Evolutionary conservation across 2,113 vertebrate species (phyloP).

Genomic region (Empidonax alnorum): DNA sequence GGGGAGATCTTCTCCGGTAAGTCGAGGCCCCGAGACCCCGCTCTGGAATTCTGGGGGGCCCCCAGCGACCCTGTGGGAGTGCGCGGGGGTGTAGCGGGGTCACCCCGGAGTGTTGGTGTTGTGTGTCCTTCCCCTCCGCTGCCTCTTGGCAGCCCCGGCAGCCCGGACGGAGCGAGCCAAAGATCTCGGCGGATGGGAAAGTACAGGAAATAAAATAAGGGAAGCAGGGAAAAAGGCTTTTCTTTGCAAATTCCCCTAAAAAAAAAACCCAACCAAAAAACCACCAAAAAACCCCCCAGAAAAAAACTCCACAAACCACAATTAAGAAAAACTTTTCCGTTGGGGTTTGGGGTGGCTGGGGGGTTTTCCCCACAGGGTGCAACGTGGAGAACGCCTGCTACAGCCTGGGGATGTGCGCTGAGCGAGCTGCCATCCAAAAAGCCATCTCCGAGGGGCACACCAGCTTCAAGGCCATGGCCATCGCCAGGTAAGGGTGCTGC

Average conservation of each 20-base stretch:
- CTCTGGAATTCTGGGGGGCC: neutral
- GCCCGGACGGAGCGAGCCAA: neutral
- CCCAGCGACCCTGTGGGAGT: rapidly evolving
- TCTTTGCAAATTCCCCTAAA: neutral
- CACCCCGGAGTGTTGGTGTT: neutral
- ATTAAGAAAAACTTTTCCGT: no score
- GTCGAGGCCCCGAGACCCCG: rapidly evolving
- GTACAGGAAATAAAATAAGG: neutral
- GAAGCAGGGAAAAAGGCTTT: neutral
- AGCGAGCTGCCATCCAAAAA: constrained; percentile 86
- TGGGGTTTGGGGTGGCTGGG: neutral
- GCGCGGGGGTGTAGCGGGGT: rapidly evolving
- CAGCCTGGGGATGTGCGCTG: constrained; percentile 85
- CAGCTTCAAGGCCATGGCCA: constrained; percentile 87
- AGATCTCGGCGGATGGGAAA: neutral
- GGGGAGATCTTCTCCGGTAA: constrained; percentile 89
- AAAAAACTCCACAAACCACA: no score
- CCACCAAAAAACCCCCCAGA: neutral
- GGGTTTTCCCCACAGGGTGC: constrained; percentile 78
- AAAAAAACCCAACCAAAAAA: no score
- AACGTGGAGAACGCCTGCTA: constrained; percentile 90
- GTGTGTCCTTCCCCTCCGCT: neutral
- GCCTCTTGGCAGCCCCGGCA: neutral
- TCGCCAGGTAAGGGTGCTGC: constrained; percentile 78
- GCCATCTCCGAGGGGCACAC: constrained; percentile 87